A percentile compares a stretch with the other conserved stretches of the same genome.
Evolutionary conservation across 2,888 invertebrate species (phyloP).

Genomic region (Eilema griseolum): DNA sequence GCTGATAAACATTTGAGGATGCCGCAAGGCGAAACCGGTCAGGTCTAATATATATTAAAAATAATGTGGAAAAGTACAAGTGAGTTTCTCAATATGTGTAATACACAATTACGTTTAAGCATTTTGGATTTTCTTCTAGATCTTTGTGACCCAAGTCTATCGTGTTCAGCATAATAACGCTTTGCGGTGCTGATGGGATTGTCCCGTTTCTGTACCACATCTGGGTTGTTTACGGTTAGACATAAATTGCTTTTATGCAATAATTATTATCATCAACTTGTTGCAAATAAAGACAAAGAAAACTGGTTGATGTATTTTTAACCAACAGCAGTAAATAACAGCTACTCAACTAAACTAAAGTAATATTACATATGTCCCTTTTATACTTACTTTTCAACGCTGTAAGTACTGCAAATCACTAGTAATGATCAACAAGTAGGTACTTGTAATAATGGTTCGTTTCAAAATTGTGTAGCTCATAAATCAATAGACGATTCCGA

Average conservation of each 20-base stretch:
- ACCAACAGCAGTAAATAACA: background rate
- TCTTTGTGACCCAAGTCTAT: background rate
- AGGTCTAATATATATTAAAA: too few species aligned
- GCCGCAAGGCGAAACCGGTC: too few species aligned
- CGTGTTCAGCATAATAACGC: background rate
- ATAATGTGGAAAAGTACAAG: too few species aligned
- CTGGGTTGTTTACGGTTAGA: background rate
- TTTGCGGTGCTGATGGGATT: background rate
- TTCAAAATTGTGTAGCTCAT: background rate
- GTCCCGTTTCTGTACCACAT: background rate
- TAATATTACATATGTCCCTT: too few species aligned
- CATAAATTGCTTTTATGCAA: too few species aligned
- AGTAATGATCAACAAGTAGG: background rate
- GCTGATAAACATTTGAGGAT: too few species aligned
- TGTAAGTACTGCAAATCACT: background rate
- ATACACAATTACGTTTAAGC: too few species aligned
- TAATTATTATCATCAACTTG: too few species aligned
- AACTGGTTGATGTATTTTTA: background rate
- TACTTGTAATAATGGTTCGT: background rate
- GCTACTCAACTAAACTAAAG: background rate
- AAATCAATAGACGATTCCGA: conserved; percentile 47
- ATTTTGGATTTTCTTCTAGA: too few species aligned
- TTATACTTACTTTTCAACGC: background rate
- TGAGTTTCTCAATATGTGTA: too few species aligned
- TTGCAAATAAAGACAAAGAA: too few species aligned